Evolutionary conservation across 2,888 invertebrate species (phyloP), one percentile per base, ranked within the genome.

Genomic region (Pseudoips prasinana): DNA sequence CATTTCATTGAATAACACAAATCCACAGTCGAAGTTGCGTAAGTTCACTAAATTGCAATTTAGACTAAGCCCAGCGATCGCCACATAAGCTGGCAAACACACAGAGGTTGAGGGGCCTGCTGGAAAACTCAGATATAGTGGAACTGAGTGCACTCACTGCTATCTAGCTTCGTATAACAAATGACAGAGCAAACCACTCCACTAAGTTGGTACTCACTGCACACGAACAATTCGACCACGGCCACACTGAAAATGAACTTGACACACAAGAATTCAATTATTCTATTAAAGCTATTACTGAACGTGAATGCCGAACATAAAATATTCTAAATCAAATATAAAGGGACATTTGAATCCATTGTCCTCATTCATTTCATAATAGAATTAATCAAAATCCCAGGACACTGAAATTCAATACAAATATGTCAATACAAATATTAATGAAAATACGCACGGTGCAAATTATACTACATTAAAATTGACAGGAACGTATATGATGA

Each of bases 41-140:
- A 68, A 72, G 68, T 75, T 71, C 62, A 64, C 75, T 78, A 76
- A 76, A 78, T 77, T 79, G 74, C 76, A 80, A 77, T 82, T 77
- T 73, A 74, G 73, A 71, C 68, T 80, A 81, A 83, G 72, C 78
- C 56, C 62, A 58, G 64, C 58, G 66, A 72, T 79, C 65, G 66
- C 70, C 69, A 69, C 70, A 74, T 81, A 81, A 82, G 79, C 79
- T 67, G 67, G 61, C 39, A 41, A 46, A 42, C 58, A 64, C 58
- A 64, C 67, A 48, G 64, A 63, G 67, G 71, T 75, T 68, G 73
- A 69, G 71, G 59, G 59, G 64, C 61, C 61, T 65, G 71, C 50
- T 69, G 65, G 58, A 55, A 63, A 65, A 69, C 66, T 68, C 62
- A 59, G 64, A 67, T 65, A 67, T 52, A 65, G 54, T 59, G 37